These are phyloP conservation scores for Scaptomyza polygonia DNA, from an alignment of 2,888 invertebrate species.

Conservation along the genomic window DNA sequence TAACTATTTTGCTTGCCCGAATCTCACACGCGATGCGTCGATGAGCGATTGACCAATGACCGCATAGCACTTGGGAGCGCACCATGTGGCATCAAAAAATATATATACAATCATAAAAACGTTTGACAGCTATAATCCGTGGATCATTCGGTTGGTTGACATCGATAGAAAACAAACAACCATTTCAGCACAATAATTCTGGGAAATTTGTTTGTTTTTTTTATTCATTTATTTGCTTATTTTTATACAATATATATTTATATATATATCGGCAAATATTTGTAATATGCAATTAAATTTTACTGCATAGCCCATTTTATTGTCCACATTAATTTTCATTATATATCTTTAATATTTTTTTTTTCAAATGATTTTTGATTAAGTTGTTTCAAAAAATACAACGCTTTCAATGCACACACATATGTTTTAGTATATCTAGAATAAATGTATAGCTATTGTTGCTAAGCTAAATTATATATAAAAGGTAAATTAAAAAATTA, in stretches of 20 bases:
- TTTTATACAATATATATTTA: slow-evolving; percentile 10
- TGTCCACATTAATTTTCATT: slow-evolving; percentile 56
- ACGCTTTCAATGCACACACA: slow-evolving; percentile 42
- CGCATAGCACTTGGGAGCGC: slow-evolving; percentile 9
- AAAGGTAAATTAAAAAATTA: slow-evolving; percentile 44
- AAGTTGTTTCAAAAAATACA: slow-evolving; percentile 70
- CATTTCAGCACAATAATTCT: neutral
- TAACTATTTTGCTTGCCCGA: slow-evolving; percentile 5
- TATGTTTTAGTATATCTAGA: slow-evolving; percentile 12
- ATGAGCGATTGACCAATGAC: slow-evolving; percentile 12
- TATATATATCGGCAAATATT: slow-evolving; percentile 19
- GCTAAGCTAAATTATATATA: slow-evolving; percentile 10
- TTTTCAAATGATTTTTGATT: slow-evolving; percentile 32
- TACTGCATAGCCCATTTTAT: slow-evolving; percentile 64
- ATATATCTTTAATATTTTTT: neutral
- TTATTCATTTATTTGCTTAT: slow-evolving; percentile 24
- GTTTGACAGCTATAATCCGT: neutral
- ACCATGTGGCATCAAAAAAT: slow-evolving; percentile 8
- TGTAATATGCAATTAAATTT: slow-evolving; percentile 21
- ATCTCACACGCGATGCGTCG: slow-evolving; percentile 24
- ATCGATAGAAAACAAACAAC: neutral
- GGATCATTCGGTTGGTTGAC: slow-evolving; percentile 9
- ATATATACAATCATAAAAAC: neutral
- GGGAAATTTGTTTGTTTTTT: neutral
- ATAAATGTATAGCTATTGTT: slow-evolving; percentile 33